Conservation (phyloP, 1,140 invertebrate genomes). For the Conus betulinus region DNA sequence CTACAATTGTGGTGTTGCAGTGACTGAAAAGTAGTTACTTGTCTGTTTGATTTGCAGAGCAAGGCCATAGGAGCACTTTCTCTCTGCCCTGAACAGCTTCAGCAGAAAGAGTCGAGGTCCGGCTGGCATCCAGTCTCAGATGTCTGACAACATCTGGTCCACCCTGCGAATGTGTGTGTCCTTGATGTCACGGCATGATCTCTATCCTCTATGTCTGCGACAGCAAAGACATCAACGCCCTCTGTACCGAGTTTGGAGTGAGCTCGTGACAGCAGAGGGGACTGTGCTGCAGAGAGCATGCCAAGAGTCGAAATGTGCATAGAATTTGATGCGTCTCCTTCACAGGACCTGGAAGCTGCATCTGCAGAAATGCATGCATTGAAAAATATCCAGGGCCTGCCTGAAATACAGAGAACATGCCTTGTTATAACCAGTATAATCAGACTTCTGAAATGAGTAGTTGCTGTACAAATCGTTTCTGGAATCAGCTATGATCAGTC, state of each 20-base stretch:
- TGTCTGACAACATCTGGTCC: constrained; percentile 97
- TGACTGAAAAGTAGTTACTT: too few species aligned
- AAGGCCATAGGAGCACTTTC: constrained; percentile 96
- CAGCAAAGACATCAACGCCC: constrained; percentile 77
- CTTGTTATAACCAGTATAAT: not conserved
- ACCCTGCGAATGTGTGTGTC: constrained; percentile 93
- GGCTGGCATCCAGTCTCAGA: constrained; percentile 75
- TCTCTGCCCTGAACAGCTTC: constrained; percentile 95
- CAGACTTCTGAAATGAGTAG: not conserved
- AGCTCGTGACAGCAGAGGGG: not conserved
- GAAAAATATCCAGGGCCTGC: too few species aligned
- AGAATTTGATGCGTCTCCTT: too few species aligned
- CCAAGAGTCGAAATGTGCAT: too few species aligned
- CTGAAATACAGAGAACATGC: too few species aligned
- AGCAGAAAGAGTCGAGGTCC: constrained; percentile 85
- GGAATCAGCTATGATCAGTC: not conserved
- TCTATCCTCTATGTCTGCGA: constrained; percentile 87
- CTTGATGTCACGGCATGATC: constrained; percentile 88
- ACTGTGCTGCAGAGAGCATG: not conserved
- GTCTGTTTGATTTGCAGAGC: constrained; percentile 77
- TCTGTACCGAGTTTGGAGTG: constrained; percentile 62
- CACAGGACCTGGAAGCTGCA: not conserved
- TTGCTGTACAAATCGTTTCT: not conserved
- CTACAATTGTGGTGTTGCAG: too few species aligned
- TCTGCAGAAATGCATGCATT: not conserved